Conservation (phyloP, 2,888 invertebrate genomes). For the Nephrocerus scutellatus region DNA sequence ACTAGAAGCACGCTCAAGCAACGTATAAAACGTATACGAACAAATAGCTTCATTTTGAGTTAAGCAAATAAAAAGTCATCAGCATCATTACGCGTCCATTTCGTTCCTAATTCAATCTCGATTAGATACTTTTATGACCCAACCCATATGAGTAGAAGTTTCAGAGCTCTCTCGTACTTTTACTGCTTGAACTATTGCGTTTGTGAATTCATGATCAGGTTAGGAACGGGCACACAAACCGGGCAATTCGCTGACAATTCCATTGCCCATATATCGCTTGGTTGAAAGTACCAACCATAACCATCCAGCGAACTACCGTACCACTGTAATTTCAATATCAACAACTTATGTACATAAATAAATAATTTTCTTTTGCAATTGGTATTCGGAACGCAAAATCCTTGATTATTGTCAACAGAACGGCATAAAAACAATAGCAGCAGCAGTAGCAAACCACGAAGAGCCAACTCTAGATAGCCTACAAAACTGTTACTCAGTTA, state of each 20-base stretch:
- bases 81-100: slow-evolving; percentile 18
- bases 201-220: slow-evolving; percentile 4
- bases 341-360: too few relatives aligned
- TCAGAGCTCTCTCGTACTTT: neutral
- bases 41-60: too few relatives aligned
- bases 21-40: too few relatives aligned
- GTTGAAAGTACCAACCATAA: too few relatives aligned
- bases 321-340: too few relatives aligned
- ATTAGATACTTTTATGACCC: slow-evolving; percentile 21
- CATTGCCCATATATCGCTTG: too few relatives aligned
- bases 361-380: too few relatives aligned
- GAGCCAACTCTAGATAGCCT: slow-evolving; percentile 5
- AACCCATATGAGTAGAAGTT: slow-evolving; percentile 11
- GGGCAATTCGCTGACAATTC: too few relatives aligned
- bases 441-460: slow-evolving; percentile 4
- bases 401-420: slow-evolving; percentile 41
- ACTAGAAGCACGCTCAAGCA: too few relatives aligned
- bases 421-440: slow-evolving; percentile 32
- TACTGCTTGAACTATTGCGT: slow-evolving; percentile 4
- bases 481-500: too few relatives aligned
- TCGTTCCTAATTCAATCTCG: slow-evolving; percentile 18
- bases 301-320: too few relatives aligned
- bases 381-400: slow-evolving; percentile 32
- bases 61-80: neutral
- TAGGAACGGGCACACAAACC: neutral